Conservation (phyloP, 2,113 vertebrate species). For the Crotalus horridus region DNA sequence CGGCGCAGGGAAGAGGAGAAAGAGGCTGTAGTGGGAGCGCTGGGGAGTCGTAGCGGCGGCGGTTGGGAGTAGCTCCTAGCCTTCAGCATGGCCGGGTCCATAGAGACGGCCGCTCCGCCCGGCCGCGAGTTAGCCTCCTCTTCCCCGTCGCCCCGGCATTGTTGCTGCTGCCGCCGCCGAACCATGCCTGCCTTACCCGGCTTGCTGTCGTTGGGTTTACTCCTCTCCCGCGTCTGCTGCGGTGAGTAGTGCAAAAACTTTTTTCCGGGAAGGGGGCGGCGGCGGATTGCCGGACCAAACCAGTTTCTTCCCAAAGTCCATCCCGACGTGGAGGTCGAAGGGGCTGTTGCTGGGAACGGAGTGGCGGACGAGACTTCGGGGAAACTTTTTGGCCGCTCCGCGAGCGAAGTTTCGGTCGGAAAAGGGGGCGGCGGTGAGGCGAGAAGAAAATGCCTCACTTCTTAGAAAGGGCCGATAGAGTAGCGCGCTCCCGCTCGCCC, state of each 20-base stretch:
- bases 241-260: conserved; percentile 55
- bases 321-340: not conserved
- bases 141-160: not conserved
- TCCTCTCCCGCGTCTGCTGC: conserved; percentile 55
- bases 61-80: conserved; percentile 20
- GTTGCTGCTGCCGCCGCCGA: not conserved
- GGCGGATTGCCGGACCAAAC: not conserved
- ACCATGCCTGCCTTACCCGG: conserved; percentile 29
- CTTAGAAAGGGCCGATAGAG: not conserved
- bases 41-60: conserved; percentile 43
- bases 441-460: not conserved
- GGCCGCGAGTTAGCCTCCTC: not conserved
- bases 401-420: not conserved
- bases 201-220: conserved; percentile 41
- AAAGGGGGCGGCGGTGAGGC: not conserved
- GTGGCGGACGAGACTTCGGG: conserved; percentile 8
- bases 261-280: not conserved
- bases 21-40: not conserved
- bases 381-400: not conserved
- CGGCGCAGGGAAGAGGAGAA: conserved; percentile 32
- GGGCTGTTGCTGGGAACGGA: not conserved
- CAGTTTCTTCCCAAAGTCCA: not conserved
- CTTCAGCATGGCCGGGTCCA: conserved; percentile 47
- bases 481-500: not conserved
- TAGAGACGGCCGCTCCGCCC: conserved; percentile 15